Evolutionary conservation across 1,140 invertebrate genomes (phyloP), one percentile per base, ranked within the genome.

Genomic region (Drosophila obscura): DNA sequence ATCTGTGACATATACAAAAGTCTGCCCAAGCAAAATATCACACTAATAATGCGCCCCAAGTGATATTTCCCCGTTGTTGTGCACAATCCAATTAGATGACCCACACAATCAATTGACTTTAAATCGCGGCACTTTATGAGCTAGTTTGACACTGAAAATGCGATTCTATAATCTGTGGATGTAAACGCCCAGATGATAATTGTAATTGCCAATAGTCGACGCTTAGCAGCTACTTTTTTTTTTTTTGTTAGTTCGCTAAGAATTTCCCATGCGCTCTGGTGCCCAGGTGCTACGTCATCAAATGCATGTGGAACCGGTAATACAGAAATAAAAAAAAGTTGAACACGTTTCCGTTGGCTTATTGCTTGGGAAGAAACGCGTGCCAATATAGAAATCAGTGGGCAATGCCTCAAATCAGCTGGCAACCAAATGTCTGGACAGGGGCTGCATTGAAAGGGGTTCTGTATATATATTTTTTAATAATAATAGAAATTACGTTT

Each of bases 341-440:
- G 6, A 35, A 41, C 44, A 52, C 28, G 49, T 41, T 64, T 49
- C 16, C 19, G 31, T 11, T 11, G 11, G 31, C 31, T 35, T 4
- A 35, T 11, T 35, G 31, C 19, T 0, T 69, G 52, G 67, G 67
- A 69, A 63, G 57, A 67, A 74, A 63, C 58, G 74, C 63, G 71
- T 74, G 74, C 71, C 48, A 41, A 8, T 43, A 4, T 28, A 22
- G 45, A 46, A 56, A 56, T 11, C 24, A 48, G 15, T 48, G 72
- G 74, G 74, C 60, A 74, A 62, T 62, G 77, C 72, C 72, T 68
- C 43, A 9, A 3, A 69, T 58, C 35, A 71, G 52, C 45, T 50
- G 45, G 64, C n/a, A 19, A 48, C 7, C n/a, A 8, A 8, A 8
- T 15, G 4, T 15, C 15, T 22, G 13, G 43, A 15, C 67, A 71